phyloP scores from a whole-genome alignment of 2,888 invertebrate species.

The Apocheima hispidaria region DNA sequence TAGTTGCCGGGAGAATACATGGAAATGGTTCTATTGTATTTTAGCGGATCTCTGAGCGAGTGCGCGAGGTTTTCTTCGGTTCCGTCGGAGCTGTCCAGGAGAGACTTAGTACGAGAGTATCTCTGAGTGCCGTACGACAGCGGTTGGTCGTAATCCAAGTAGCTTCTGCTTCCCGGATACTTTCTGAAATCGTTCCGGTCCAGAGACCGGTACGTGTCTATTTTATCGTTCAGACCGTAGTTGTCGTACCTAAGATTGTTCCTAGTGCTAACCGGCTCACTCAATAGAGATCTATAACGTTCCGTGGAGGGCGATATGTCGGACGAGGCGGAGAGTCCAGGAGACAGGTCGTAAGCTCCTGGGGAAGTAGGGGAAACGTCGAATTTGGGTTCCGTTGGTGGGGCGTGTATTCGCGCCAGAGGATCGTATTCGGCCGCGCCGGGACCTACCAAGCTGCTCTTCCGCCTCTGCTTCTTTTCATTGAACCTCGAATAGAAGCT shows the following conservation, averaged over 20 bases:
- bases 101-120: constrained; percentile 79
- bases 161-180: constrained; percentile 72
- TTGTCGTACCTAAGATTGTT: constrained; percentile 72
- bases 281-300: constrained; percentile 74
- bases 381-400: constrained; percentile 65
- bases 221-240: constrained; percentile 76
- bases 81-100: constrained; percentile 74
- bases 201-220: constrained; percentile 79
- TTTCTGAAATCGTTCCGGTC: constrained; percentile 81
- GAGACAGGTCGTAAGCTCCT: constrained; percentile 72
- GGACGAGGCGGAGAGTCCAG: constrained; percentile 72
- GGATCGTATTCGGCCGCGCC: constrained; percentile 86
- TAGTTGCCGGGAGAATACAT: constrained; percentile 82
- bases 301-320: constrained; percentile 78
- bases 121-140: constrained; percentile 71
- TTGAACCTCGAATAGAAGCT: constrained; percentile 96
- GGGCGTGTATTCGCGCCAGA: constrained; percentile 75
- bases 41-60: constrained; percentile 70
- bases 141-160: constrained; percentile 77
- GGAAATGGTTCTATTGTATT: constrained; percentile 79
- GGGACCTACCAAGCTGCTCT: constrained; percentile 89
- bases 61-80: constrained; percentile 64
- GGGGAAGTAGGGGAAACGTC: constrained; percentile 77
- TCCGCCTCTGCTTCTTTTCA: constrained; percentile 91
- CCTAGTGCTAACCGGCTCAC: constrained; percentile 69